A percentile compares a stretch with the other conserved stretches of the same genome.
Evolutionary conservation across 2,888 invertebrate species (phyloP).

Genomic region (Mylabris sibirica): DNA sequence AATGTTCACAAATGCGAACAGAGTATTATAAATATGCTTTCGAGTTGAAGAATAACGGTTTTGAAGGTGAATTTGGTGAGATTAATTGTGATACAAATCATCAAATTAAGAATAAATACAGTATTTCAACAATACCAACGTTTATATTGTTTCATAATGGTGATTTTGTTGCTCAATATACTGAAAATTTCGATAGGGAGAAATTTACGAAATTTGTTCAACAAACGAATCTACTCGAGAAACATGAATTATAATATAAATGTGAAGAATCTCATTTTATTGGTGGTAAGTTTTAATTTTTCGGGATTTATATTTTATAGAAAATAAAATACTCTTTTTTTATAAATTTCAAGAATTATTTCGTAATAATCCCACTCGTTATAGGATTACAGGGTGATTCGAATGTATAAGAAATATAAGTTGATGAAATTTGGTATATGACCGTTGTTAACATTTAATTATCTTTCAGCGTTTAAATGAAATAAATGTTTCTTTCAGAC

Average conservation of each 20-base stretch:
- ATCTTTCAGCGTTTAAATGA: no score
- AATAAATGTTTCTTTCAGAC: no score
- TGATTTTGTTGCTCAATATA: constrained; percentile 65
- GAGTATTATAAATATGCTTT: constrained; percentile 69
- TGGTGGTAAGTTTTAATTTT: constrained; percentile 25
- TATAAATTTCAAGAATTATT: no score
- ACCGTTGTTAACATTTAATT: no score
- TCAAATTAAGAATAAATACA: constrained; percentile 66
- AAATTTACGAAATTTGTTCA: constrained; percentile 67
- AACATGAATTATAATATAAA: constrained; percentile 51
- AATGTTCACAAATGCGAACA: constrained; percentile 75
- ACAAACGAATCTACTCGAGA: constrained; percentile 35
- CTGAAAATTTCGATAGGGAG: constrained; percentile 65
- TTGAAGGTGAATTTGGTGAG: constrained; percentile 62
- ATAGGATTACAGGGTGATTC: no score
- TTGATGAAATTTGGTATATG: no score
- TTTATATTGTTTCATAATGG: constrained; percentile 70
- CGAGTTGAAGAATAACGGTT: constrained; percentile 60
- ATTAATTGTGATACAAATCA: constrained; percentile 73
- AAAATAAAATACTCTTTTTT: background rate
- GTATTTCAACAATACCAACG: constrained; percentile 73
- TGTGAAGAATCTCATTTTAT: background rate
- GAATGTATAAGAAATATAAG: no score
- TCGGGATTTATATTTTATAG: constrained; percentile 7
- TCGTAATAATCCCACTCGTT: no score